A percentile compares a stretch with the other conserved stretches of the same genome.
phyloP scores from a whole-genome alignment of 2,888 invertebrate species.

The Onchidella celtica region DNA sequence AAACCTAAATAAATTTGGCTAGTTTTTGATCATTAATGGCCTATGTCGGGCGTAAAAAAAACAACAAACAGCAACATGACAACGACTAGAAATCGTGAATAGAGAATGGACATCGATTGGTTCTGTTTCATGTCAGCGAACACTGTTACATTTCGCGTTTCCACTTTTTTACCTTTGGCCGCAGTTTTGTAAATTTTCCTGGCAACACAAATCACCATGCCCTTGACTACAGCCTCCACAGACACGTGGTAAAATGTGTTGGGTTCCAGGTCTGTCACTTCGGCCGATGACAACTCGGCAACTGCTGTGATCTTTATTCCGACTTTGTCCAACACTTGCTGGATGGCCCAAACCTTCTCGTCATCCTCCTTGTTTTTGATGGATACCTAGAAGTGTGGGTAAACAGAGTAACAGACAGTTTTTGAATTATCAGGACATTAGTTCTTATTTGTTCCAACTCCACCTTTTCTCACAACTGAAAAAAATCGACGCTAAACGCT shows the following conservation, averaged over 20 bases:
- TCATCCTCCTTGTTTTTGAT: constrained; percentile 50
- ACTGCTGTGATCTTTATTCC: constrained; percentile 31
- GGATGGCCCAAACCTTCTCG: constrained; percentile 40
- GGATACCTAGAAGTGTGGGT: constrained; percentile 19
- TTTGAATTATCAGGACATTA: too few relatives aligned
- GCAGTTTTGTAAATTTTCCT: constrained; percentile 43
- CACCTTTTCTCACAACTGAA: too few relatives aligned
- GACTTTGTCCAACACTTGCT: constrained; percentile 29
- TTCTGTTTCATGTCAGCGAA: too few relatives aligned
- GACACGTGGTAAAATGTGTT: constrained; percentile 49
- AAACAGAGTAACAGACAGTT: neutral
- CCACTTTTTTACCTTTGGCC: constrained; percentile 42
- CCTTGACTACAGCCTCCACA: constrained; percentile 40
- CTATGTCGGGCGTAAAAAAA: too few relatives aligned
- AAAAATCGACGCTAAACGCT: too few relatives aligned
- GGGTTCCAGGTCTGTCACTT: constrained; percentile 29
- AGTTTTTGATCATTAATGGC: too few relatives aligned
- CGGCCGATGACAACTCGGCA: constrained; percentile 35
- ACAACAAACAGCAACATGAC: too few relatives aligned
- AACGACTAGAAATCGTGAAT: too few relatives aligned
- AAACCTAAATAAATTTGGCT: too few relatives aligned
- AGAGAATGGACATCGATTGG: too few relatives aligned
- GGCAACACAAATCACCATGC: neutral
- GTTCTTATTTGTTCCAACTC: too few relatives aligned
- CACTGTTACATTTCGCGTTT: too few relatives aligned